These are phyloP conservation scores for Ianthella basta DNA, from an alignment of 37 sponge, comb jelly and placozoan genomes.

Conservation along the genomic window DNA sequence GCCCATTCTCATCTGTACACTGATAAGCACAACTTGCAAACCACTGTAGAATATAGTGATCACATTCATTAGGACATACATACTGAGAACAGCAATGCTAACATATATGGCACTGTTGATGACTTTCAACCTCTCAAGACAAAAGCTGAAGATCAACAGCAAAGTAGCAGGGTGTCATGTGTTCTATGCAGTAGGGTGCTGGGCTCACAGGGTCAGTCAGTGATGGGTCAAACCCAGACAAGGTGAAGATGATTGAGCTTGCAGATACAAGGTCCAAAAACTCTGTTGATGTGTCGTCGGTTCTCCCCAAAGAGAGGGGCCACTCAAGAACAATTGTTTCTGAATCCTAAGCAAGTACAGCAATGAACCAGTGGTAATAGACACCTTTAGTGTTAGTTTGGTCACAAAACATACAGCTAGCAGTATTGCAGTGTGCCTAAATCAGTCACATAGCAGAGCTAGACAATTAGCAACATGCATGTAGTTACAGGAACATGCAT, in stretches of 20 bases:
- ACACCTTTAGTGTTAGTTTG: neutral
- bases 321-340: neutral
- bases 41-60: no score
- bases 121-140: no score
- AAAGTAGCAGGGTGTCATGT: no score
- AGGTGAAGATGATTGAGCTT: neutral
- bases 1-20: no score
- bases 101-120: no score
- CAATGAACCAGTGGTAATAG: neutral
- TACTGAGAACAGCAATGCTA: no score
- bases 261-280: neutral
- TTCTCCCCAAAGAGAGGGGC: constrained; percentile 1
- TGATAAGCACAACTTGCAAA: no score
- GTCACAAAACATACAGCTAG: no score
- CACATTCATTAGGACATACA: no score
- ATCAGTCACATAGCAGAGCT: neutral
- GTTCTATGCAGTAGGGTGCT: no score
- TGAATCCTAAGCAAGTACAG: neutral
- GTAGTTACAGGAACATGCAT: neutral
- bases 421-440: no score
- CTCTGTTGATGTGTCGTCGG: neutral
- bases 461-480: neutral
- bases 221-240: neutral
- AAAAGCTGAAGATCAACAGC: no score
- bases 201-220: neutral